These are phyloP conservation scores for Eubasilissa regina DNA, from an alignment of 1,140 invertebrate species.

Conservation along the genomic window DNA sequence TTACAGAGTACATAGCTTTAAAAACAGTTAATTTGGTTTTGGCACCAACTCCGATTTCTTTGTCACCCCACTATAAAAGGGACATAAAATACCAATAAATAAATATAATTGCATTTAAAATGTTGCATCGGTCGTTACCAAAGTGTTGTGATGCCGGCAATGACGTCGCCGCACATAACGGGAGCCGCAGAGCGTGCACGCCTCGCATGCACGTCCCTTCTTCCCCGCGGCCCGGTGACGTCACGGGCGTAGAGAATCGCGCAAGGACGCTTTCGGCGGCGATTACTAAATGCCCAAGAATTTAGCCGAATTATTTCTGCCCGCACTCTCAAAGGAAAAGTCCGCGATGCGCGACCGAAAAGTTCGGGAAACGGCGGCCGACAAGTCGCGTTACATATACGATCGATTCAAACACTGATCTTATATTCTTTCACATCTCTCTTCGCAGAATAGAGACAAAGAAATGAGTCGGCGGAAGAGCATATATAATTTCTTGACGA, in stretches of 20 bases:
- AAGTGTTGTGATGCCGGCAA: conserved; percentile 3
- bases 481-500: too few relatives aligned
- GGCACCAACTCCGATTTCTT: too few relatives aligned
- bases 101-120: not conserved
- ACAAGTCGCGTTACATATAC: too few relatives aligned
- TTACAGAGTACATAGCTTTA: too few relatives aligned
- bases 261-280: conserved; percentile 1
- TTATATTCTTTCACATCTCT: too few relatives aligned
- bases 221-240: not conserved
- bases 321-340: conserved; percentile 22
- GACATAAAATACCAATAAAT: not conserved
- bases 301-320: conserved; percentile 2
- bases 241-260: conserved; percentile 7
- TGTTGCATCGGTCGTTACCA: conserved; percentile 9
- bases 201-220: not conserved
- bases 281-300: conserved; percentile 41
- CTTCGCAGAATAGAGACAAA: too few relatives aligned
- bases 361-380: conserved; percentile 12
- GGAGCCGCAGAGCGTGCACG: not conserved
- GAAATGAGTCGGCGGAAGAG: too few relatives aligned
- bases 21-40: too few relatives aligned
- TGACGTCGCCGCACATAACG: conserved; percentile 8
- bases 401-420: too few relatives aligned
- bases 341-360: conserved; percentile 8
- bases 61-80: too few relatives aligned